A percentile compares a stretch with the other conserved stretches of the same genome.
These are phyloP conservation scores for Antechinus flavipes DNA, from an alignment of 2,113 vertebrate genomes.

Conservation along the genomic window DNA sequence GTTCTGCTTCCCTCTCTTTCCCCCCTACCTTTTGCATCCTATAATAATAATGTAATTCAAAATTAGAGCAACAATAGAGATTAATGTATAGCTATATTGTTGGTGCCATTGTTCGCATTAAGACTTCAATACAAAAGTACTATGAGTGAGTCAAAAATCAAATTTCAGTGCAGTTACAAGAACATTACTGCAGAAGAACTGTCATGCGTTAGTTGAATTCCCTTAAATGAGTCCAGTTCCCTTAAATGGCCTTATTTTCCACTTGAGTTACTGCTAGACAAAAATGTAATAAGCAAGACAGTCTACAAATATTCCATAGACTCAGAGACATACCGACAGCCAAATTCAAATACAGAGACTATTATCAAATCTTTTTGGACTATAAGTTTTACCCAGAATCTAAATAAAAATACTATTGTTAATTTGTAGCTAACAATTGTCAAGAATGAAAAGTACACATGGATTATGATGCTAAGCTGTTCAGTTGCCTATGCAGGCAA, in stretches of 20 bases:
- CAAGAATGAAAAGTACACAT: conserved; percentile 7
- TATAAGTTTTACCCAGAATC: conserved; percentile 28
- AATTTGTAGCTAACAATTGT: conserved; percentile 36
- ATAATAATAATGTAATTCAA: neutral
- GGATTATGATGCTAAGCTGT: conserved; percentile 20
- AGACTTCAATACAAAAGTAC: neutral
- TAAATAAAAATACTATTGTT: conserved; percentile 17
- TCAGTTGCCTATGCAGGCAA: neutral
- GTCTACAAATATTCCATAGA: neutral
- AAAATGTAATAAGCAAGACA: conserved; percentile 21
- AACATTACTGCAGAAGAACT: neutral
- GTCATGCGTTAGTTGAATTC: neutral
- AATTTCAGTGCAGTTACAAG: neutral
- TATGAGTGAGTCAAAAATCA: conserved; percentile 6
- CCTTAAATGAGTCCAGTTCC: neutral
- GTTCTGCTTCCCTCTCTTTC: neutral
- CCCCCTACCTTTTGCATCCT: neutral
- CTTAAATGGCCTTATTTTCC: conserved; percentile 42
- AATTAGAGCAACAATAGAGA: neutral
- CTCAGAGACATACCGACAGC: conserved; percentile 29
- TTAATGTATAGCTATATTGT: neutral
- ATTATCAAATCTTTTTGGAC: neutral
- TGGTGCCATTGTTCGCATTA: neutral
- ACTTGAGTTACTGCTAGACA: conserved; percentile 27
- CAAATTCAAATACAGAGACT: conserved; percentile 26